Evolutionary conservation across 92 coral and sea anemone genomes (phyloP), one percentile per base, ranked within the genome.

Genomic region (Palythoa caribaeorum): DNA sequence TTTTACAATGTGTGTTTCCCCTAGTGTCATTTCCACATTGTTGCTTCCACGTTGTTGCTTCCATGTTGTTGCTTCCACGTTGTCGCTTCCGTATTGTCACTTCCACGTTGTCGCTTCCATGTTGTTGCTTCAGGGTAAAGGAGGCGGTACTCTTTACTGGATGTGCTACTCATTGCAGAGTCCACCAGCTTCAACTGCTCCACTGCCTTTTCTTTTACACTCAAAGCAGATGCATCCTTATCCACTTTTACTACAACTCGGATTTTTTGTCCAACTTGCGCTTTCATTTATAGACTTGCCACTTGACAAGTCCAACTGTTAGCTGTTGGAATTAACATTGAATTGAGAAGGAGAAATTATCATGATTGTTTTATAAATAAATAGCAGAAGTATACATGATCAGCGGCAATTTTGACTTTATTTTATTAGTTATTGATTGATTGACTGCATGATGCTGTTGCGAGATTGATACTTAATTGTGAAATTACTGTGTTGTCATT

Each of bases 201-300:
- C 13, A 87, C 90, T 11, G 85, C 90, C 70, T 44, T 87, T 40
- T 87, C 84, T 6, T 63, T 35, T 13, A 87, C 73, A 76, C 40
- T 76, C 38, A 17, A 54, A 40, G 90, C 84, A 16, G 84, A 54
- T 16, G 83, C 90, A 62, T 63, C 62, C 50, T 87, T 87, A 19
- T 51, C 48, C 71, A 87, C 50, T 21, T 78, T 50, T 38, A 87
- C 28, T n/a, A 44, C 21, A 60, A 78, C 62, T 44, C 76, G 21
- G 78, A 87, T 68, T 19, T 78, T 77, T 48, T 78, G 84, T 10
- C 90, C 90, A 19, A 77, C 90, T 77, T 87, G 35, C 62, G 62
- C 69, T 87, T 78, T 14, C 83, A 35, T 44, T 39, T 38, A 16
- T 78, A 78, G 5, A 9, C 57, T 78, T 78, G 79, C 76, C 72